These are phyloP conservation scores for Helicoverpa armigera DNA, from an alignment of 1,140 invertebrate genomes.

Conservation along the genomic window DNA sequence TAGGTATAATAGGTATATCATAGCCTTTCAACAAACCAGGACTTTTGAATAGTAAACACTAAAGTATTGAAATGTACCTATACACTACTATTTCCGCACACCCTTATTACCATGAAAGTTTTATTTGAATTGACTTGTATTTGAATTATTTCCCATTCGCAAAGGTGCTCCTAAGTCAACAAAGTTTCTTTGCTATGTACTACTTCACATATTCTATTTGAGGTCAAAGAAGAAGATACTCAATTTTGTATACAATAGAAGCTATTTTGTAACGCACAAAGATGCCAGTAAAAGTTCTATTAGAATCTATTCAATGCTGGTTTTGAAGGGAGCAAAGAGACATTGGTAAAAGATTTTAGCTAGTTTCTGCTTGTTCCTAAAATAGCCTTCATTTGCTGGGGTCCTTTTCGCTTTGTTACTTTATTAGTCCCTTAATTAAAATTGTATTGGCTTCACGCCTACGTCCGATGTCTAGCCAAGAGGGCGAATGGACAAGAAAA, in stretches of 20 bases:
- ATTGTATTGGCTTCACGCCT: not conserved
- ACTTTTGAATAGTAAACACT: no score
- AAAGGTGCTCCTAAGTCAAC: slow-evolving; percentile 35
- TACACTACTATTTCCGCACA: not conserved
- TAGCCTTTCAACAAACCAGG: no score
- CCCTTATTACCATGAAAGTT: not conserved
- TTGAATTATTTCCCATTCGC: slow-evolving; percentile 30
- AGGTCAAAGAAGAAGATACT: not conserved
- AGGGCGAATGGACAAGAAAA: no score
- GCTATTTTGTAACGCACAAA: not conserved
- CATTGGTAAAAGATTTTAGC: slow-evolving; percentile 20
- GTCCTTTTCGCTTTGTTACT: not conserved
- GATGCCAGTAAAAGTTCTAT: not conserved
- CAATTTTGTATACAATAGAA: not conserved
- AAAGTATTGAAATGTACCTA: no score
- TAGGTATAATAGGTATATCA: no score
- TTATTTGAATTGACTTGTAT: slow-evolving; percentile 33
- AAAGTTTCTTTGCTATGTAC: slow-evolving; percentile 14
- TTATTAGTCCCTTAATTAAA: not conserved
- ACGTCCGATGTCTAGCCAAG: no score
- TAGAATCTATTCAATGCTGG: not conserved
- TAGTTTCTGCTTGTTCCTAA: slow-evolving; percentile 6
- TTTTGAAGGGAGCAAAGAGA: not conserved
- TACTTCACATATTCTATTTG: slow-evolving; percentile 10
- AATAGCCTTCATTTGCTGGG: not conserved